A percentile compares a stretch with the other conserved stretches of the same genome.
Evolutionary conservation across 2,888 invertebrate species (phyloP).

Genomic region (Ormyrus labotus): DNA sequence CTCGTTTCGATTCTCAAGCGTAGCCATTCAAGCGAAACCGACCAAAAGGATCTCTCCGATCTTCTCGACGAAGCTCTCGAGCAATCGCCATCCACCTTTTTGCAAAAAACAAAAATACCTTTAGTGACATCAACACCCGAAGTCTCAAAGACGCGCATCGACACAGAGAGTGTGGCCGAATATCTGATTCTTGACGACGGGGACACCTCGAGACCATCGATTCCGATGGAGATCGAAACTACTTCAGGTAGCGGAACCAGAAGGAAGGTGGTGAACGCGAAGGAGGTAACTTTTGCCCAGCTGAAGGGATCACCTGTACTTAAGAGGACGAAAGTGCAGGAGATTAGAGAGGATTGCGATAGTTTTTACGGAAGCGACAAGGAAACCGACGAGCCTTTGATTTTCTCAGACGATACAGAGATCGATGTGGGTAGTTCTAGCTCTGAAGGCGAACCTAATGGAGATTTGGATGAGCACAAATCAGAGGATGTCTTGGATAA

Average conservation of each 20-base stretch:
- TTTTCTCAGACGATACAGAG: conserved; percentile 81
- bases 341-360: conserved; percentile 76
- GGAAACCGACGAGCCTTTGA: conserved; percentile 79
- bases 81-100: conserved; percentile 42
- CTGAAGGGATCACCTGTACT: conserved; percentile 21
- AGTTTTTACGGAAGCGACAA: conserved; percentile 81
- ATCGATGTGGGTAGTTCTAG: conserved; percentile 75
- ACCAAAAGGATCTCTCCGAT: conserved; percentile 29
- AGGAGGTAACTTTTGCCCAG: conserved; percentile 46
- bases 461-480: neutral
- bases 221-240: conserved; percentile 59
- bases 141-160: conserved; percentile 61
- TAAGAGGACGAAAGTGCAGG: conserved; percentile 52
- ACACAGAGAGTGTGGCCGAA: conserved; percentile 69
- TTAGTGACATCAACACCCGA: conserved; percentile 34
- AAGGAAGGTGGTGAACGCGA: conserved; percentile 60
- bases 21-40: conserved; percentile 5
- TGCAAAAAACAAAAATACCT: conserved; percentile 36
- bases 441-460: conserved; percentile 70
- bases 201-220: conserved; percentile 56
- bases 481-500: conserved; percentile 27
- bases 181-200: conserved; percentile 71
- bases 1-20: conserved; percentile 44
- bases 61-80: conserved; percentile 47
- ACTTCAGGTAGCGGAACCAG: conserved; percentile 65